These are phyloP conservation scores for Rhinichthys osculus DNA, from an alignment of 2,797 vertebrate species.

Conservation along the genomic window DNA sequence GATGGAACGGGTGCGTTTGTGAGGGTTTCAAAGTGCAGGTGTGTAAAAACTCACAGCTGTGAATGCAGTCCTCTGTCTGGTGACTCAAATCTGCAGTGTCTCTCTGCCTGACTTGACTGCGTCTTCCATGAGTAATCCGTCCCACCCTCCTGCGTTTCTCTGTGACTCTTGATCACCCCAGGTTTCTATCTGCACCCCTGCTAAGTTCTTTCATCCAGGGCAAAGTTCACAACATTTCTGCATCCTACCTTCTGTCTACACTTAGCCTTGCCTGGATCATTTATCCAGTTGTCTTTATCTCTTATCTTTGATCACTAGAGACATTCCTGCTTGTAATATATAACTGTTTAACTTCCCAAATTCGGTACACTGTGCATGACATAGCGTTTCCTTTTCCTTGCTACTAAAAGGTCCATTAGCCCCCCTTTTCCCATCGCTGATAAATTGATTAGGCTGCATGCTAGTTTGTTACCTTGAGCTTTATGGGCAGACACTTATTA, in stretches of 20 bases:
- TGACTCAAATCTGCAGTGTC: constrained; percentile 57
- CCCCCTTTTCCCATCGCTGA: constrained; percentile 26
- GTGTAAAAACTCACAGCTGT: constrained; percentile 43
- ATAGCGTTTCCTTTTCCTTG: constrained; percentile 22
- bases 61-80: constrained; percentile 51
- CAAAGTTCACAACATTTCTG: constrained; percentile 28
- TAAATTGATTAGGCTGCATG: constrained; percentile 40
- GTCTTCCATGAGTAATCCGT: constrained; percentile 55
- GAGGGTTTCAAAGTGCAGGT: constrained; percentile 49
- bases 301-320: constrained; percentile 22
- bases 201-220: constrained; percentile 20
- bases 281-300: constrained; percentile 27
- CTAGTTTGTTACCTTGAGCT: constrained; percentile 29
- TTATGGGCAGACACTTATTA: constrained; percentile 48
- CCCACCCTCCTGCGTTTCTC: constrained; percentile 16
- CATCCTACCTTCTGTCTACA: constrained; percentile 1
- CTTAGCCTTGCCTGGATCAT: constrained; percentile 43
- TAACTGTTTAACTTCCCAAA: constrained; percentile 35
- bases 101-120: constrained; percentile 36
- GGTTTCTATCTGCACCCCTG: constrained; percentile 13
- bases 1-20: constrained; percentile 25
- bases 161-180: constrained; percentile 28
- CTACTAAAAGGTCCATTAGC: constrained; percentile 25
- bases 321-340: constrained; percentile 20
- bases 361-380: neutral